These are phyloP conservation scores for Sinosuthora webbiana DNA, from an alignment of 2,113 vertebrate genomes.

Conservation along the genomic window DNA sequence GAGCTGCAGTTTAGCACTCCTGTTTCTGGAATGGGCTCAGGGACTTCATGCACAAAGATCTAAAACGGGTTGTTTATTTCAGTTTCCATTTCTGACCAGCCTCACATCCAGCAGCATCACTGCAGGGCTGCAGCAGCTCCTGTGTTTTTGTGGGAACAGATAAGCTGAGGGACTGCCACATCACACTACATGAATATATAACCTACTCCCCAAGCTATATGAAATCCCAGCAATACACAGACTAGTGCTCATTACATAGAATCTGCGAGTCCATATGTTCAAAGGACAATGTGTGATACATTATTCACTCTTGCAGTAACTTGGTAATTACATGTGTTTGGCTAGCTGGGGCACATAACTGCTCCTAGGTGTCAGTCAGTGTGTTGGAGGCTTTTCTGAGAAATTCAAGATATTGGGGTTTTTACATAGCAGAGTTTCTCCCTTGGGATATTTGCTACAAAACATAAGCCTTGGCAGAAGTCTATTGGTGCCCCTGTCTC, in stretches of 20 bases:
- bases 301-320: conserved; percentile 26
- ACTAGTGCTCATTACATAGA: background rate
- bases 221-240: background rate
- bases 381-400: background rate
- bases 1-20: background rate
- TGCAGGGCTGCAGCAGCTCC: background rate
- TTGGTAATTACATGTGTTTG: background rate
- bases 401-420: background rate
- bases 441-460: background rate
- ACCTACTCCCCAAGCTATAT: background rate
- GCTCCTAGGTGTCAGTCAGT: background rate
- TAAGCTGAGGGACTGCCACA: background rate
- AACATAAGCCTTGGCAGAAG: background rate
- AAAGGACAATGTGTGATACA: background rate
- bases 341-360: background rate
- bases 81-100: background rate
- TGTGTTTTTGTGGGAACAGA: background rate
- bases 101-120: background rate
- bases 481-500: background rate
- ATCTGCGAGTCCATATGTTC: background rate
- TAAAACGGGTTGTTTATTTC: background rate
- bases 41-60: background rate
- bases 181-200: background rate
- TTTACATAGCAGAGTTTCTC: rapidly evolving
- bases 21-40: background rate